Conservation (phyloP, 2,113 vertebrate genomes). For the Malaclemys terrapin region DNA sequence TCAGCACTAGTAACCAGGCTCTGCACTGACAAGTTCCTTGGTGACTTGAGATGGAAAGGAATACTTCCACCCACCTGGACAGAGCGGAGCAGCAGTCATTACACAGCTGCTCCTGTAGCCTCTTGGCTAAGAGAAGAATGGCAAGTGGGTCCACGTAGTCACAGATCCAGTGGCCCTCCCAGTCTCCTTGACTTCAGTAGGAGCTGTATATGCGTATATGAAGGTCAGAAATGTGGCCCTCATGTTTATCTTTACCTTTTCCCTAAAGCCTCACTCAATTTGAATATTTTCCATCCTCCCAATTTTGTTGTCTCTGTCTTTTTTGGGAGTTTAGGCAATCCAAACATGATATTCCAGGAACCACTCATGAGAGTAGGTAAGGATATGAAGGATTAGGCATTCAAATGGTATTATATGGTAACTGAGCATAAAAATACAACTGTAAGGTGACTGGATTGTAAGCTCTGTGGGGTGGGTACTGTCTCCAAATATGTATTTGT, state of each 20-base stretch:
- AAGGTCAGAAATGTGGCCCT: background rate
- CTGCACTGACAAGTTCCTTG: background rate
- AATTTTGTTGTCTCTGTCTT: no score
- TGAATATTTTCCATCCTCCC: background rate
- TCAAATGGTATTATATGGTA: background rate
- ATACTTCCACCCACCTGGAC: background rate
- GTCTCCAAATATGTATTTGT: background rate
- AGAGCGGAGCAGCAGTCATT: background rate
- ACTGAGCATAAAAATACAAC: background rate
- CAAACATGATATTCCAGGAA: background rate
- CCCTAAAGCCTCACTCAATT: background rate
- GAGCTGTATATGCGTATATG: background rate
- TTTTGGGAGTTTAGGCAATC: background rate
- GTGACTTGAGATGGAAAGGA: background rate
- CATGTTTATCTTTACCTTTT: background rate
- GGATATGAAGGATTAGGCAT: background rate
- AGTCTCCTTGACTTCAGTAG: background rate
- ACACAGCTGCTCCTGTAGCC: background rate
- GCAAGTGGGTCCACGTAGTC: background rate
- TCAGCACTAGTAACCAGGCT: background rate
- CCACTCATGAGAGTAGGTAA: background rate
- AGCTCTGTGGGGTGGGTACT: accelerated
- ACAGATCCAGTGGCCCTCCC: background rate
- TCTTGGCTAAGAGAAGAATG: background rate
- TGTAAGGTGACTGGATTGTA: background rate